Evolutionary conservation across 2,888 invertebrate species (phyloP).

Genomic region (Mesorhabditis belari): DNA sequence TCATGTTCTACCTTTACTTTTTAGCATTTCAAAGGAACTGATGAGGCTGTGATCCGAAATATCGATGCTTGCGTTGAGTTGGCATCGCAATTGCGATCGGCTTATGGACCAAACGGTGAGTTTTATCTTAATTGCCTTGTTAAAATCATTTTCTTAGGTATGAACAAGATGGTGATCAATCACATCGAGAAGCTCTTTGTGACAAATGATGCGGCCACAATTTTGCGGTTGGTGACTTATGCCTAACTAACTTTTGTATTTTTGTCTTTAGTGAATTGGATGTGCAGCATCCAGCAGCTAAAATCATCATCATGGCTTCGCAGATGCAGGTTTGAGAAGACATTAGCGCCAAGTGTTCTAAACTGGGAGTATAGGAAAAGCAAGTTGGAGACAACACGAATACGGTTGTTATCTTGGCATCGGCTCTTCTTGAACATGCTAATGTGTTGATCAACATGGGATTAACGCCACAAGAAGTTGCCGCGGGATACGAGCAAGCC

Average conservation of each 20-base stretch:
- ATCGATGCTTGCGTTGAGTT: slow-evolving; percentile 93
- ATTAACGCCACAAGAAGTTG: slow-evolving; percentile 89
- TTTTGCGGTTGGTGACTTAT: slow-evolving; percentile 62
- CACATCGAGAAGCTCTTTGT: slow-evolving; percentile 97
- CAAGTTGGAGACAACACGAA: slow-evolving; percentile 89
- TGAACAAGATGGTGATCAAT: slow-evolving; percentile 98
- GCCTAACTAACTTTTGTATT: too few relatives aligned
- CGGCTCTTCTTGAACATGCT: slow-evolving; percentile 81
- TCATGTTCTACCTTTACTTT: slow-evolving; percentile 19
- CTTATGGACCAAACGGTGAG: slow-evolving; percentile 96
- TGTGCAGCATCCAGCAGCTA: slow-evolving; percentile 96
- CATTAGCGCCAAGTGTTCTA: neutral
- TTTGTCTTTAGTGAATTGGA: slow-evolving; percentile 49
- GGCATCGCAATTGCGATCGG: slow-evolving; percentile 81
- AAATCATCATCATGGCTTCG: slow-evolving; percentile 86
- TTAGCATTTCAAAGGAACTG: slow-evolving; percentile 77
- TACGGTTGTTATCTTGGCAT: slow-evolving; percentile 88
- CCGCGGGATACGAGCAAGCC: slow-evolving; percentile 87
- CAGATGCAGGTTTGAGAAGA: slow-evolving; percentile 76
- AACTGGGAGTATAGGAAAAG: slow-evolving; percentile 4
- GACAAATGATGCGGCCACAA: slow-evolving; percentile 97
- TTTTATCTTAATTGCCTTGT: neutral
- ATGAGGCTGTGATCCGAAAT: slow-evolving; percentile 90
- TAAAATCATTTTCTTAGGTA: slow-evolving; percentile 52
- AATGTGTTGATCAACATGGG: slow-evolving; percentile 80